A percentile compares a stretch with the other conserved stretches of the same genome.
These are phyloP conservation scores for Ctenochaetus hawaiiensis DNA, from an alignment of 2,797 vertebrate species.

Conservation along the genomic window DNA sequence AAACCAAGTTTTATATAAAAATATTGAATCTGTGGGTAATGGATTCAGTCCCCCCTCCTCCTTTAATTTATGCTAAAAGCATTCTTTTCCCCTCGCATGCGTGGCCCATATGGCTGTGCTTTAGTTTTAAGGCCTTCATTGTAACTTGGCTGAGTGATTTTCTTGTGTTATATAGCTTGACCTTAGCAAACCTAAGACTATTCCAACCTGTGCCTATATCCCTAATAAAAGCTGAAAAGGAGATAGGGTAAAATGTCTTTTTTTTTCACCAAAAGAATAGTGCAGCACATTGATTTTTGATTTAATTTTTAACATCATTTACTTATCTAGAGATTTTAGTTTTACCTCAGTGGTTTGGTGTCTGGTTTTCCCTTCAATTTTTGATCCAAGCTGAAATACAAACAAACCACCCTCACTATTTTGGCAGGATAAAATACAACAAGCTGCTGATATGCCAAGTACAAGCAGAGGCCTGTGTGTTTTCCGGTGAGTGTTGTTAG, in stretches of 20 bases:
- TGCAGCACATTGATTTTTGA: background rate
- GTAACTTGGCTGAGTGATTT: conserved; percentile 37
- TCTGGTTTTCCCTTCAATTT: conserved; percentile 8
- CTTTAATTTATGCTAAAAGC: conserved; percentile 34
- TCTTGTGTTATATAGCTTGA: conserved; percentile 52
- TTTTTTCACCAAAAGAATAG: background rate
- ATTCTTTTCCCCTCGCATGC: conserved; percentile 30
- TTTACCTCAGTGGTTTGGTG: background rate
- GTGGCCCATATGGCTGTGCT: conserved; percentile 54
- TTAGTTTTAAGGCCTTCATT: conserved; percentile 48
- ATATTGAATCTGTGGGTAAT: conserved; percentile 17
- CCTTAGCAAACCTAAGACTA: conserved; percentile 49
- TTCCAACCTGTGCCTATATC: conserved; percentile 48
- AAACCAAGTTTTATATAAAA: conserved; percentile 24
- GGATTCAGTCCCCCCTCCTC: conserved; percentile 2
- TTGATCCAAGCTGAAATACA: conserved; percentile 20
- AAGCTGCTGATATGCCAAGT: conserved; percentile 54
- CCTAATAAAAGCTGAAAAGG: conserved; percentile 48
- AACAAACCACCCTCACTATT: conserved; percentile 20
- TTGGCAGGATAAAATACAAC: conserved; percentile 49
- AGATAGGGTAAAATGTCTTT: conserved; percentile 33
- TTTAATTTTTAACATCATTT: background rate
- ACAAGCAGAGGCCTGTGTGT: conserved; percentile 71
- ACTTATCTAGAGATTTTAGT: background rate
- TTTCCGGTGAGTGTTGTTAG: conserved; percentile 74